A percentile compares a stretch with the other conserved stretches of the same genome.
phyloP scores from a whole-genome alignment of 2,797 vertebrate genomes.

The Tragelaphus eurycerus region DNA sequence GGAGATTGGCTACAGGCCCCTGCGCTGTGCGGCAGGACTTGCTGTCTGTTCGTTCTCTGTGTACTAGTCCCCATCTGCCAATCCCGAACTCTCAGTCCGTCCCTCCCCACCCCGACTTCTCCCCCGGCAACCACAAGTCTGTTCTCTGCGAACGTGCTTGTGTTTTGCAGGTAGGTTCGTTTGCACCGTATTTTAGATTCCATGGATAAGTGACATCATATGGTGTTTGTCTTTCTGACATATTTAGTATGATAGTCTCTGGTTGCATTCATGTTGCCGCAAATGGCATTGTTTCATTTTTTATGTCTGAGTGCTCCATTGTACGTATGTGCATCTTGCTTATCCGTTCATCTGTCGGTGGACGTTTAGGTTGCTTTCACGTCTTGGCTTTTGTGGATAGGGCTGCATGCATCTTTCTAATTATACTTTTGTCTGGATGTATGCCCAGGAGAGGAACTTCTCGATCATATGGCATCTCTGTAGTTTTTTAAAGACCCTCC shows the following conservation, averaged over 20 bases:
- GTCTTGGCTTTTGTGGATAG: neutral
- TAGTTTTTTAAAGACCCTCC: neutral
- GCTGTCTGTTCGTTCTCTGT: neutral
- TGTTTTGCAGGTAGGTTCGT: neutral
- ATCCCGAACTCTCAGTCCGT: neutral
- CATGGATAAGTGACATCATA: neutral
- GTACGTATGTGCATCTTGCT: too few relatives aligned
- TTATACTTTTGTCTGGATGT: neutral
- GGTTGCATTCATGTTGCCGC: neutral
- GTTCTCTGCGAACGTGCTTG: neutral
- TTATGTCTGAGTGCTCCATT: too few relatives aligned
- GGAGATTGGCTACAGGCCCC: neutral
- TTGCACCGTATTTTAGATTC: neutral
- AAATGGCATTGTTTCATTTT: neutral
- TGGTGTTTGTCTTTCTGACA: neutral
- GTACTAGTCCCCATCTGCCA: too few relatives aligned
- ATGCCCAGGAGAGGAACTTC: neutral
- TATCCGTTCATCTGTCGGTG: neutral
- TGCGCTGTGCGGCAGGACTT: neutral
- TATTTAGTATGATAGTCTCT: neutral
- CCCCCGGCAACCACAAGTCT: neutral
- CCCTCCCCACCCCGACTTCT: neutral
- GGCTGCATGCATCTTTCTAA: neutral
- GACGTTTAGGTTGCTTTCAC: neutral
- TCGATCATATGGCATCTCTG: neutral